Conservation (phyloP, 2,113 vertebrate species). For the Macheiramphus alcinus region DNA sequence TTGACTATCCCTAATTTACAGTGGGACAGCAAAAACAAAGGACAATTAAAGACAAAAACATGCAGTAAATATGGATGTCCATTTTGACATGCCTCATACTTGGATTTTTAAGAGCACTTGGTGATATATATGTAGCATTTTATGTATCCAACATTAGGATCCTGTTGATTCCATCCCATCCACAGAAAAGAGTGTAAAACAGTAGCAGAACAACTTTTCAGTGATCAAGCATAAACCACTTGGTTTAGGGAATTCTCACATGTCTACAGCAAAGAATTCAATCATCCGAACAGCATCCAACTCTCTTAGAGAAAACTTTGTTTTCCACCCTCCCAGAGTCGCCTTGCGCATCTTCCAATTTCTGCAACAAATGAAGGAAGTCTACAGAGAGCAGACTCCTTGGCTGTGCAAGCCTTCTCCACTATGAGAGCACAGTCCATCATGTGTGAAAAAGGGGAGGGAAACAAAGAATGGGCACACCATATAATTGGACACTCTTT, state of each 20-base stretch:
- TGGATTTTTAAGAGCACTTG: not conserved
- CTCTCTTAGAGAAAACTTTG: not conserved
- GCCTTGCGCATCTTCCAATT: not conserved
- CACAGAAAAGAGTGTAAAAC: not conserved
- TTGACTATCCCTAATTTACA: not conserved
- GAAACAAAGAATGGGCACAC: not conserved
- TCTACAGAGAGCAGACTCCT: not conserved
- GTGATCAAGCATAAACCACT: not conserved
- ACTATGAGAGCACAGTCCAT: not conserved
- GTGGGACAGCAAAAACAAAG: not conserved
- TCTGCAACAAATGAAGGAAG: not conserved
- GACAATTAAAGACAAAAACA: not conserved
- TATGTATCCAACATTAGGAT: not conserved
- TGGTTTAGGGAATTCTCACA: not conserved
- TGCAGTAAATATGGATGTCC: not conserved
- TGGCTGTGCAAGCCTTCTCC: not conserved
- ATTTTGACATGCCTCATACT: not conserved
- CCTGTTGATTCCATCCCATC: not conserved
- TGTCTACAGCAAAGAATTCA: not conserved
- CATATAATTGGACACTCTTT: not conserved
- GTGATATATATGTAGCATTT: not conserved
- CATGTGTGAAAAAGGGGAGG: not conserved
- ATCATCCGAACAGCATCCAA: not conserved
- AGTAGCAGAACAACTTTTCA: not conserved
- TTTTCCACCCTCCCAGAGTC: not conserved